phyloP scores from a whole-genome alignment of 2,888 invertebrate genomes.

The Ommatoiulus sabulosus region DNA sequence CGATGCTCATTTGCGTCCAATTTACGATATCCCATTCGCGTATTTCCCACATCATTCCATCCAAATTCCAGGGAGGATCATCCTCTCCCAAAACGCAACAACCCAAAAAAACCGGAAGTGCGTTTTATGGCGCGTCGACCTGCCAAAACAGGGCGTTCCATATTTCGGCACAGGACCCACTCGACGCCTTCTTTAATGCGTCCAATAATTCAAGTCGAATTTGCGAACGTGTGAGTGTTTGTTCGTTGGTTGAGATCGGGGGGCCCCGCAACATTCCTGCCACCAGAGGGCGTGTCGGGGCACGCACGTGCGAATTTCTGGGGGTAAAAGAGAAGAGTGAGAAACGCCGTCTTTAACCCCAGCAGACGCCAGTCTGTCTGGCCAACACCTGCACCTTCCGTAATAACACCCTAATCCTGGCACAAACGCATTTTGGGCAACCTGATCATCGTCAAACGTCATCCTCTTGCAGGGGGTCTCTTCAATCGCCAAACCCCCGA shows the following conservation, averaged over 20 bases:
- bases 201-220: background rate
- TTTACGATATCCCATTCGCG: background rate
- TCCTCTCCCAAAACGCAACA: no score
- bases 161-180: background rate
- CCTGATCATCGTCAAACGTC: conserved; percentile 34
- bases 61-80: background rate
- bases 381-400: conserved; percentile 34
- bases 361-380: conserved; percentile 26
- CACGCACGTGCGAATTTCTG: conserved; percentile 4
- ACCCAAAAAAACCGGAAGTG: background rate
- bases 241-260: no score
- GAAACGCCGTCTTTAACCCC: conserved; percentile 34
- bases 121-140: background rate
- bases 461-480: background rate
- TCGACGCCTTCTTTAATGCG: background rate
- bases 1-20: background rate
- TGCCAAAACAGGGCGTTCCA: background rate
- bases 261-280: background rate
- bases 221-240: background rate
- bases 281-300: background rate
- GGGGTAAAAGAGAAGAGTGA: conserved; percentile 14
- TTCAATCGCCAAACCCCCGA: background rate
- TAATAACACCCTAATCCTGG: background rate
- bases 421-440: conserved; percentile 12
- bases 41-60: background rate